phyloP scores from a whole-genome alignment of 2,113 vertebrate genomes.

The Mobula birostris region DNA sequence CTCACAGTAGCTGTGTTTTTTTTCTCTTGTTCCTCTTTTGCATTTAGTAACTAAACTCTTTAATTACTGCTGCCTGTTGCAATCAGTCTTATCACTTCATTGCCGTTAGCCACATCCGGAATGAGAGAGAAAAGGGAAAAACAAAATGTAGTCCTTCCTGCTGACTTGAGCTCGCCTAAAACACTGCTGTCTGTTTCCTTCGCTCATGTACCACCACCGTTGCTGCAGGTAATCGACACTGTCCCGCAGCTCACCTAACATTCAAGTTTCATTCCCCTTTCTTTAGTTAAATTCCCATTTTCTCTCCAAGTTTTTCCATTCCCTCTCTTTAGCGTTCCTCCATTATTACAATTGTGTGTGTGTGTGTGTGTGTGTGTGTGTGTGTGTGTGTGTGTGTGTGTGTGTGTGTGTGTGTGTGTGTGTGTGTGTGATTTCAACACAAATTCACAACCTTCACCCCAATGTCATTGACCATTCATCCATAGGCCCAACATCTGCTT shows the following conservation, averaged over 20 bases:
- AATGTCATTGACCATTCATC: too few species aligned
- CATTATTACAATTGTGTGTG: neutral
- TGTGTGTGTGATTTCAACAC: too few species aligned
- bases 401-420: too few species aligned
- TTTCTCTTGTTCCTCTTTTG: neutral
- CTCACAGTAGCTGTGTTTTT: neutral
- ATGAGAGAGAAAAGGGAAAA: neutral
- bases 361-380: too few species aligned
- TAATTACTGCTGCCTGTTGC: neutral
- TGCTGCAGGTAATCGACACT: neutral
- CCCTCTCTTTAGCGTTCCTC: neutral
- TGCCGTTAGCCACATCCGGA: neutral
- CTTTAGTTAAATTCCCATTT: neutral
- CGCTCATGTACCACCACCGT: neutral
- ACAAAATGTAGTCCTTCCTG: neutral
- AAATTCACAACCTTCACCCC: too few species aligned
- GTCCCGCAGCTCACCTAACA: neutral
- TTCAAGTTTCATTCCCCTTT: neutral
- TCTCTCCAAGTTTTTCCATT: neutral
- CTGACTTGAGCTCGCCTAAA: neutral
- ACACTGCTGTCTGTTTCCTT: neutral
- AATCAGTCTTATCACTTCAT: neutral
- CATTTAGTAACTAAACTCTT: neutral
- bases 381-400: too few species aligned
- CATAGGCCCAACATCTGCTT: too few species aligned